Conservation (phyloP, 1,140 invertebrate species). For the Scylla paramamosain region DNA sequence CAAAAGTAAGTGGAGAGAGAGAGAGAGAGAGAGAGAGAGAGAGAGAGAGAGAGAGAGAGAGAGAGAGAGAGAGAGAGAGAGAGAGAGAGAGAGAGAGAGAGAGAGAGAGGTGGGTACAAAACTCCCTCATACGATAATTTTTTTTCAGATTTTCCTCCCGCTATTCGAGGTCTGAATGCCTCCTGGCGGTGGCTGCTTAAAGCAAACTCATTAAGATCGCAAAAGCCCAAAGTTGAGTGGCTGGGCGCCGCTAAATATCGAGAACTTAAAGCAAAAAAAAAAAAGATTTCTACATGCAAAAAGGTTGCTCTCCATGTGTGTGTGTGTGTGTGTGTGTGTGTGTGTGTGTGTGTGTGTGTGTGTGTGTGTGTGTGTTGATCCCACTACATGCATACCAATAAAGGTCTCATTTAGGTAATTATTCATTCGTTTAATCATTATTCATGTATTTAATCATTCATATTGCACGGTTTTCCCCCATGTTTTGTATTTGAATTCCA, state of each 20-base stretch:
- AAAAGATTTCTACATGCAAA: neutral
- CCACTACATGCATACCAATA: too few species aligned
- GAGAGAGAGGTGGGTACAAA: too few species aligned
- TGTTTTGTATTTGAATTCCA: too few species aligned
- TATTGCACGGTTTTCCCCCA: too few species aligned
- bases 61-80: too few species aligned
- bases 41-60: too few species aligned
- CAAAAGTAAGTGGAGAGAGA: too few species aligned
- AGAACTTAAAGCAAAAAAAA: neutral
- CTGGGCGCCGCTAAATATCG: neutral
- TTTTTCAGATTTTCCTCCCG: neutral
- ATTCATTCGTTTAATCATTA: too few species aligned
- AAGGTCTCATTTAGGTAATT: too few species aligned
- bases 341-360: neutral
- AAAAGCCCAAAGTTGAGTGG: neutral
- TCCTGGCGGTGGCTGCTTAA: neutral
- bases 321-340: slow-evolving; percentile 20
- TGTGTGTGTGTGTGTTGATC: neutral
- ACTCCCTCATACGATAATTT: neutral
- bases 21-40: too few species aligned
- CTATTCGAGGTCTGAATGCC: neutral
- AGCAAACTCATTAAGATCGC: slow-evolving; percentile 2
- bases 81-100: too few species aligned
- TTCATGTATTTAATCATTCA: too few species aligned
- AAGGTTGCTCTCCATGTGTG: neutral